A percentile compares a stretch with the other conserved stretches of the same genome.
These are phyloP conservation scores for Drosophila tristis DNA, from an alignment of 1,140 invertebrate genomes.

Conservation along the genomic window DNA sequence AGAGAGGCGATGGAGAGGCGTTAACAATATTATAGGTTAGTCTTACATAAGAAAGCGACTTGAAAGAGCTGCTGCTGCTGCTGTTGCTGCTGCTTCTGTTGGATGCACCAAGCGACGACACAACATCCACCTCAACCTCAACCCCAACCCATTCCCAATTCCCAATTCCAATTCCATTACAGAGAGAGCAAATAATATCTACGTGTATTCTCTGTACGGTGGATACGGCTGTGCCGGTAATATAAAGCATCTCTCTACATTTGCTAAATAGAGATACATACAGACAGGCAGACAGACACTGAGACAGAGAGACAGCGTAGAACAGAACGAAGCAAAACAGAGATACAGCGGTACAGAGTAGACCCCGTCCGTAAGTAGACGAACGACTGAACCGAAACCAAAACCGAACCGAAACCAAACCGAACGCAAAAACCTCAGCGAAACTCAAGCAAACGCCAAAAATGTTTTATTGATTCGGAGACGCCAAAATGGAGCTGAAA, in stretches of 20 bases:
- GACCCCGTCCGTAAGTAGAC: conserved; percentile 43
- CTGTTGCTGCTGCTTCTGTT: no score
- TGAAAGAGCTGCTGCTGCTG: conserved; percentile 8
- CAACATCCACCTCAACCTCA: conserved; percentile 4
- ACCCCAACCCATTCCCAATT: conserved; percentile 9
- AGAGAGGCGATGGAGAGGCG: background rate
- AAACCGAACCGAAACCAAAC: conserved; percentile 59
- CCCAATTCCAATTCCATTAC: no score
- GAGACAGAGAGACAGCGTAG: conserved; percentile 18
- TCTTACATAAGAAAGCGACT: conserved; percentile 42
- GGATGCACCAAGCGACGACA: no score
- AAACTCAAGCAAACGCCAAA: conserved; percentile 58
- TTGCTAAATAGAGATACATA: conserved; percentile 61
- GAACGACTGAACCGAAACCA: conserved; percentile 59
- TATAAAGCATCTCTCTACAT: conserved; percentile 68
- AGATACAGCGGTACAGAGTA: conserved; percentile 60
- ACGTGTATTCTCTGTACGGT: conserved; percentile 17
- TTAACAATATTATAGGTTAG: conserved; percentile 26
- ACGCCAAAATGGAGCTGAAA: conserved; percentile 68
- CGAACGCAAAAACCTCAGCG: conserved; percentile 75
- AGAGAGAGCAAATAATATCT: conserved; percentile 10
- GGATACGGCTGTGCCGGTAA: conserved; percentile 48
- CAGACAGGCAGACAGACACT: conserved; percentile 49
- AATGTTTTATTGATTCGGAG: conserved; percentile 75
- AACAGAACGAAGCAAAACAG: conserved; percentile 33